A percentile compares a stretch with the other conserved stretches of the same genome.
Evolutionary conservation across 1,140 invertebrate species (phyloP).

Genomic region (Hycleus phaleratus): DNA sequence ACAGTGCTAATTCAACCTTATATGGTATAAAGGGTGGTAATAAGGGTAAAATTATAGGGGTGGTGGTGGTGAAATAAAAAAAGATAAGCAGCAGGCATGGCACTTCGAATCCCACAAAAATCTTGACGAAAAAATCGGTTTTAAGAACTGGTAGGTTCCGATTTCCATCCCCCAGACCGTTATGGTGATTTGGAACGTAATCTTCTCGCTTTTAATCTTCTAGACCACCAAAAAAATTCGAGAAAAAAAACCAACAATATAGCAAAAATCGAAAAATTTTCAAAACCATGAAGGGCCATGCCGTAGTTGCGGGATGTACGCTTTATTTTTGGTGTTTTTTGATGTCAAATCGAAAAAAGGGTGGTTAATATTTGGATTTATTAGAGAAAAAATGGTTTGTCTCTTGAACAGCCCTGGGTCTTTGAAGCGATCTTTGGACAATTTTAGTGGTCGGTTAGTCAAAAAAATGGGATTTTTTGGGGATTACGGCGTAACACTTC

Average conservation of each 20-base stretch:
- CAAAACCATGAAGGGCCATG: conserved; percentile 40
- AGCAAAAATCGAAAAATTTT: conserved; percentile 2
- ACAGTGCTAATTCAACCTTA: not conserved
- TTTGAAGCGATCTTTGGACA: too few species aligned
- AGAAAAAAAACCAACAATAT: conserved; percentile 10
- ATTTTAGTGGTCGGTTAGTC: not conserved
- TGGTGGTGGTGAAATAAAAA: too few species aligned
- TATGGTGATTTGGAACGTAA: conserved; percentile 36
- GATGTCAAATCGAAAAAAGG: too few species aligned
- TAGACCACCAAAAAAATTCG: conserved; percentile 3
- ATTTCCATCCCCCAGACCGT: conserved; percentile 10
- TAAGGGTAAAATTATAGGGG: too few species aligned
- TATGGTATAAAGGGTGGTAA: too few species aligned
- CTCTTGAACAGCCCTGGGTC: too few species aligned
- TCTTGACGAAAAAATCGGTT: not conserved
- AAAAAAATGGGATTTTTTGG: conserved; percentile 1
- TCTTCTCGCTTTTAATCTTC: not conserved
- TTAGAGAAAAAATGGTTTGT: too few species aligned
- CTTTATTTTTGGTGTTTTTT: conserved; percentile 1
- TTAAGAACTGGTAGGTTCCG: conserved; percentile 22
- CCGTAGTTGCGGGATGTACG: conserved; percentile 28
- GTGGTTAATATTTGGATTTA: too few species aligned
- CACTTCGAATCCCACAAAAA: conserved; percentile 26
- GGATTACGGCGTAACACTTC: conserved; percentile 37
- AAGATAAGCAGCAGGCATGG: conserved; percentile 26